phyloP scores from a whole-genome alignment of 2,888 invertebrate species.

The Drosophila paranaensis region DNA sequence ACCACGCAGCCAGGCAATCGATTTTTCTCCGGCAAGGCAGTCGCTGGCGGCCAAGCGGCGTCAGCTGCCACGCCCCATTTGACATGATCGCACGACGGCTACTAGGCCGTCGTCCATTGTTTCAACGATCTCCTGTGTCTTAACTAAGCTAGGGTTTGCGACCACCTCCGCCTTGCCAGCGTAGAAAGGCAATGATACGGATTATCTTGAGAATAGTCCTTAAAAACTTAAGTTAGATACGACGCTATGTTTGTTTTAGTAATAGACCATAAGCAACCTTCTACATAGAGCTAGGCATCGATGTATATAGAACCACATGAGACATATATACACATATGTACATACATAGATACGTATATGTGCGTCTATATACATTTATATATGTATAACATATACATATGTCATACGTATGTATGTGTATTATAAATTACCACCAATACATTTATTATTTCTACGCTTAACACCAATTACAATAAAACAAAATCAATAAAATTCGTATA shows the following conservation, averaged over 20 bases:
- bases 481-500: conserved; percentile 58
- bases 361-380: conserved; percentile 14
- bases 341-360: not conserved
- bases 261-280: conserved; percentile 63
- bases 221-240: conserved; percentile 59
- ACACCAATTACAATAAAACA: conserved; percentile 64
- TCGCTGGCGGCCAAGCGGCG: conserved; percentile 24
- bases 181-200: conserved; percentile 53
- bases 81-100: conserved; percentile 67
- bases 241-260: conserved; percentile 73
- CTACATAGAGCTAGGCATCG: conserved; percentile 59
- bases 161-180: conserved; percentile 43
- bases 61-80: conserved; percentile 56
- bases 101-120: conserved; percentile 47
- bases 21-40: conserved; percentile 65
- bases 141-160: conserved; percentile 74
- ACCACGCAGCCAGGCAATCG: conserved; percentile 71
- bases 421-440: conserved; percentile 60
- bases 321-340: conserved; percentile 23
- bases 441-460: conserved; percentile 70
- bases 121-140: conserved; percentile 79
- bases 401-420: conserved; percentile 19
- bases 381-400: conserved; percentile 25
- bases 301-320: conserved; percentile 54
- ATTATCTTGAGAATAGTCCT: conserved; percentile 54